Conservation (phyloP, 2,113 vertebrate genomes). For the Oplegnathus fasciatus region DNA sequence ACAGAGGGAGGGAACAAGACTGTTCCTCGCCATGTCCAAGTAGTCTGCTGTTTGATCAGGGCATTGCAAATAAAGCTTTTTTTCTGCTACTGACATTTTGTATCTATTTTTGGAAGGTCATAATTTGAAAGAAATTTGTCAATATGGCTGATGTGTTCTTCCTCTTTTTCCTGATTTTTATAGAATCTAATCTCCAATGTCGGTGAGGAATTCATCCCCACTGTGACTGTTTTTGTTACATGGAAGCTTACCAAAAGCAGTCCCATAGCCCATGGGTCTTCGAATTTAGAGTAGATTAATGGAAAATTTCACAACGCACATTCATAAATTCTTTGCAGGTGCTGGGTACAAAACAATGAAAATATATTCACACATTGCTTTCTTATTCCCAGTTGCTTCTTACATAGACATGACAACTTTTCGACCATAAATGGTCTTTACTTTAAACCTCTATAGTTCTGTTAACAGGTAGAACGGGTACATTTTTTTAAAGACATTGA, state of each 20-base stretch:
- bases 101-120: constrained; percentile 57
- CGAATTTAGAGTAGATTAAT: background rate
- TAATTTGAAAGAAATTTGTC: constrained; percentile 68
- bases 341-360: too few relatives aligned
- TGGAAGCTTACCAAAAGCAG: background rate
- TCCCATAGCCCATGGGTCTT: too few relatives aligned
- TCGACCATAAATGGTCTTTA: too few relatives aligned
- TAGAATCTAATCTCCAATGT: background rate
- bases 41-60: constrained; percentile 43
- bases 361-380: too few relatives aligned
- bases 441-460: too few relatives aligned
- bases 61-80: constrained; percentile 52
- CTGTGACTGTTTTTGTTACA: background rate
- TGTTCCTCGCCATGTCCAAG: constrained; percentile 8
- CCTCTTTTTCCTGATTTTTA: constrained; percentile 14
- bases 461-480: too few relatives aligned
- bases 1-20: constrained; percentile 11
- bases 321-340: too few relatives aligned
- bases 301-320: background rate
- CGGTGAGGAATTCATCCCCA: background rate
- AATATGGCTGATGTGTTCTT: constrained; percentile 55
- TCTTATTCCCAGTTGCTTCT: too few relatives aligned
- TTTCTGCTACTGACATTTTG: constrained; percentile 63
- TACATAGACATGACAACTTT: too few relatives aligned
- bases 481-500: background rate